phyloP scores from a whole-genome alignment of 2,888 invertebrate species.

The Macaria liturata region DNA sequence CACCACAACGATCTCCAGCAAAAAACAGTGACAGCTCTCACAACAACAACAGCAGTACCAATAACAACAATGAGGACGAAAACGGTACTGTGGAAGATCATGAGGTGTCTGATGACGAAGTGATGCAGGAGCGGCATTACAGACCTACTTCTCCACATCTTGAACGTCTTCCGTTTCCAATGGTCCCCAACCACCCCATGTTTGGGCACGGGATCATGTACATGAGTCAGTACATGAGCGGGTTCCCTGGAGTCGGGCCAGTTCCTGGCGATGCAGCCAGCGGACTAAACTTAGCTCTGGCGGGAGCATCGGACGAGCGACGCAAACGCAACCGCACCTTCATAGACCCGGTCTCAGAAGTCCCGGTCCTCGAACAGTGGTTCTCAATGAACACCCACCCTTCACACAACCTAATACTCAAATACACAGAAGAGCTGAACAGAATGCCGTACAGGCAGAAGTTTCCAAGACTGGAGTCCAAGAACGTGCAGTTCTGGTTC shows the following conservation, averaged over 20 bases:
- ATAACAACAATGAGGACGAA: constrained; percentile 74
- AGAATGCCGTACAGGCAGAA: constrained; percentile 98
- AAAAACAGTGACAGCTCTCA: constrained; percentile 82
- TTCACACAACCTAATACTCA: constrained; percentile 97
- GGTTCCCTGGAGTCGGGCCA: constrained; percentile 79
- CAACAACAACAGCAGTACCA: constrained; percentile 69
- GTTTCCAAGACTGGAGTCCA: constrained; percentile 98
- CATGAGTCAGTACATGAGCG: constrained; percentile 92
- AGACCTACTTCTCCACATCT: constrained; percentile 68
- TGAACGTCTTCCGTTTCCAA: constrained; percentile 86
- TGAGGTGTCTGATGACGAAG: constrained; percentile 79
- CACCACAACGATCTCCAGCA: constrained; percentile 80
- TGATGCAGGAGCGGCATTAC: constrained; percentile 71
- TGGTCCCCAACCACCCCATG: constrained; percentile 93
- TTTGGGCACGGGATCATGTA: constrained; percentile 96
- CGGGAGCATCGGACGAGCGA: constrained; percentile 90
- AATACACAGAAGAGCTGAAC: constrained; percentile 98
- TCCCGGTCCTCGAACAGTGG: constrained; percentile 97
- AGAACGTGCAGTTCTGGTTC: constrained; percentile 99
- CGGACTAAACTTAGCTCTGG: constrained; percentile 85
- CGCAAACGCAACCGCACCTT: constrained; percentile 98
- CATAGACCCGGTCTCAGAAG: constrained; percentile 99
- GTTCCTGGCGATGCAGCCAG: constrained; percentile 83
- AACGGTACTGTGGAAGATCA: constrained; percentile 77
- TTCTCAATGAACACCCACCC: constrained; percentile 99